Conservation (phyloP, 2,113 vertebrate genomes). For the Xiphorhynchus elegans region DNA sequence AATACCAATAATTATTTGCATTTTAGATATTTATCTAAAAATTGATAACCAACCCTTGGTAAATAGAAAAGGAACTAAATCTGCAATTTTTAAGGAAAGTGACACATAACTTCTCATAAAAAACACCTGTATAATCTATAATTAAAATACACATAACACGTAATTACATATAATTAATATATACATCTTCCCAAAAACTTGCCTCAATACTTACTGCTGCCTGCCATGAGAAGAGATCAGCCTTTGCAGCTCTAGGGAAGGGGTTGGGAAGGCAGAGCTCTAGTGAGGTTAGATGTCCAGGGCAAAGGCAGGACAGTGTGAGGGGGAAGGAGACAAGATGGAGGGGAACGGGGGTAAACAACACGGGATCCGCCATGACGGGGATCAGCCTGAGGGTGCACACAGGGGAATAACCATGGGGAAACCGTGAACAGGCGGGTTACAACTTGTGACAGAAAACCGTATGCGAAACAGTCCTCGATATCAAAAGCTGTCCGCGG, state of each 20-base stretch:
- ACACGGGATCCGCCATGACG: no score
- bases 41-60: neutral
- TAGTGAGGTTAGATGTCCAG: no score
- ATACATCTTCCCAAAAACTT: neutral
- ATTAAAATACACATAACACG: neutral
- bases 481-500: no score
- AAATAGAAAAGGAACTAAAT: constrained; percentile 10
- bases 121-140: neutral
- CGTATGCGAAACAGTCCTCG: no score
- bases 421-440: no score
- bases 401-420: no score
- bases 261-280: neutral
- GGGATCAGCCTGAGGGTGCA: no score
- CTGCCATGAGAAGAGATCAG: neutral
- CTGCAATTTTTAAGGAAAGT: neutral
- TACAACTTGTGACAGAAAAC: no score
- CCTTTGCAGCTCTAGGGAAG: neutral
- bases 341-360: no score
- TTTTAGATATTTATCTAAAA: neutral
- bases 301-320: no score
- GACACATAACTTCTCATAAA: neutral
- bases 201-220: neutral
- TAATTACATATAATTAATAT: neutral
- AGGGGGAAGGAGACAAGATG: no score
- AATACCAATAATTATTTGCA: neutral